Evolutionary conservation across 1,140 invertebrate species (phyloP), one percentile per base, ranked within the genome.

Genomic region (Macrocentrus cingulum): DNA sequence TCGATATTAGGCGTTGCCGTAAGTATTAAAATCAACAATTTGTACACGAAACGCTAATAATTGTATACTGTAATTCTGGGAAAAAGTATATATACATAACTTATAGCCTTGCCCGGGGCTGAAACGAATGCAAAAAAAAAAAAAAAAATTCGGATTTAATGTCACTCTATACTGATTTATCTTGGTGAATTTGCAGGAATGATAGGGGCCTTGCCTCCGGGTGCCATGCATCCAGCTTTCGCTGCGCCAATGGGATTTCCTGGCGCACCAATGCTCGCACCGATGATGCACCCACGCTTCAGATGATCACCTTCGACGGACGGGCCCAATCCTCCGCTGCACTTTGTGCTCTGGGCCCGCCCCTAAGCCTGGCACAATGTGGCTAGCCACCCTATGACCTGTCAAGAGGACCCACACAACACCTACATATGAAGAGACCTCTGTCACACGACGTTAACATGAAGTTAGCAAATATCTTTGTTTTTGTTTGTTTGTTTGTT

Each of bases 211-310:
- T 82, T 88, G 76, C 81, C 86, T 60, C 87, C 85, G 34, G 85
- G 85, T 72, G 82, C 84, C 62, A 85, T 87, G 71, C 80, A 82
- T 75, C 81, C 79, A 69, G 82, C 85, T 66, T 86, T 86, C 65
- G 84, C 83, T 29, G 73, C 83, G n/a, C 84, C 84, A 41, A 84
- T 87, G 83, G 80, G 76, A 49, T 85, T 85, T 62, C 84, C 83
- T 13, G 80, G 83, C 62, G 83, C 79, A 57, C 84, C 83, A 58
- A 83, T 86, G 80, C 72, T 84, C 59, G 79, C 82, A 56, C 85
- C 85, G 59, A 86, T 88, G 84, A 87, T 89, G 86, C 87, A 87
- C 73, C 87, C 87, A 55, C 84, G 88, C 74, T 90, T 88, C 77
- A 88, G 88, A 88, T 90, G 88, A 90, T 90, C 87, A 66, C 81